Evolutionary conservation across 1,140 invertebrate genomes (phyloP).

Genomic region (Lordiphosa stackelbergi): DNA sequence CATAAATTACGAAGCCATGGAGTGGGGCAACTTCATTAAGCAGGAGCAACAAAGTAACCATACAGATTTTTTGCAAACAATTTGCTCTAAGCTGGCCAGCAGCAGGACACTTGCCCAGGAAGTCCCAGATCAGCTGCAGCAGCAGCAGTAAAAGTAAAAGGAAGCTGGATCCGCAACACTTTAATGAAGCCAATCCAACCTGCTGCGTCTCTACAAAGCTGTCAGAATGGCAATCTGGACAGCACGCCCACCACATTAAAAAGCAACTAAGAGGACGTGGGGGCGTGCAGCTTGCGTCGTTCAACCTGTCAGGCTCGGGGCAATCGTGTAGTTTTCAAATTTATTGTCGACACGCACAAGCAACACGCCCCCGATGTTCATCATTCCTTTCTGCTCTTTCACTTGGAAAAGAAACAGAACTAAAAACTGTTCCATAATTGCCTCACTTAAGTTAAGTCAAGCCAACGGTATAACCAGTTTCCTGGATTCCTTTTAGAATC

Average conservation of each 20-base stretch:
- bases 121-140: conserved; percentile 39
- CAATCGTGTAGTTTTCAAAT: conserved; percentile 68
- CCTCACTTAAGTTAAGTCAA: conserved; percentile 36
- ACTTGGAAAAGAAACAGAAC: conserved; percentile 15
- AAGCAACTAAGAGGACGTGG: conserved; percentile 62
- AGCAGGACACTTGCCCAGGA: conserved; percentile 21
- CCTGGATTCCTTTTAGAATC: conserved; percentile 26
- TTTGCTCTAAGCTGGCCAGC: conserved; percentile 18
- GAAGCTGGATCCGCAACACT: conserved; percentile 19
- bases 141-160: conserved; percentile 47
- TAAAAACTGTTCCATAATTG: conserved; percentile 41
- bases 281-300: conserved; percentile 49
- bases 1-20: conserved; percentile 51
- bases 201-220: conserved; percentile 38
- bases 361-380: conserved; percentile 59
- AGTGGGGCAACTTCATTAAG: conserved; percentile 50
- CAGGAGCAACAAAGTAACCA: neutral
- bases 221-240: conserved; percentile 57
- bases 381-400: conserved; percentile 48
- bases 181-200: conserved; percentile 57
- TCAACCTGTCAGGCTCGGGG: conserved; percentile 59
- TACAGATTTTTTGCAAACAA: conserved; percentile 2
- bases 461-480: conserved; percentile 70
- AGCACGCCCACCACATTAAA: conserved; percentile 66
- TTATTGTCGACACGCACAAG: conserved; percentile 63